These are phyloP conservation scores for Thymelicus acteon DNA, from an alignment of 2,888 invertebrate genomes.

Conservation along the genomic window DNA sequence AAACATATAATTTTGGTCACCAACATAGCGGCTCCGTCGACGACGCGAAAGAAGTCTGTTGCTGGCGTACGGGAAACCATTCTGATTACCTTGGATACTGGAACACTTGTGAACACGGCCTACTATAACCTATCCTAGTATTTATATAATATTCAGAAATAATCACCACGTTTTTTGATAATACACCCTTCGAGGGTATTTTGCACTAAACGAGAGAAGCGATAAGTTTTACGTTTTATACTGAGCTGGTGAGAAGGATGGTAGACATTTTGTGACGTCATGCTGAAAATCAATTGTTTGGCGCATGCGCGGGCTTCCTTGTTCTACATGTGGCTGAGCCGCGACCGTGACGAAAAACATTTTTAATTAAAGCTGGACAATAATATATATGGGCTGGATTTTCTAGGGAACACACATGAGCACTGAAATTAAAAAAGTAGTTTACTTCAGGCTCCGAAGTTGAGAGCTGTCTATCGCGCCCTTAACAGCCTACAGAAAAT, in stretches of 20 bases:
- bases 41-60: conserved; percentile 48
- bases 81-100: conserved; percentile 15
- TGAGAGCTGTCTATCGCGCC: not conserved
- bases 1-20: conserved; percentile 69
- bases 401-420: no score
- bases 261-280: conserved; percentile 82
- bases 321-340: conserved; percentile 66
- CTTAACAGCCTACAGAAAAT: conserved; percentile 57
- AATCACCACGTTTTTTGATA: conserved; percentile 18
- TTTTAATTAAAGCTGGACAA: conserved; percentile 39
- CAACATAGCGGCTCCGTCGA: conserved; percentile 43
- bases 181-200: conserved; percentile 45
- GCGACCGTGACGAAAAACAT: conserved; percentile 59
- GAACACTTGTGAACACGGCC: conserved; percentile 9
- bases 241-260: conserved; percentile 61
- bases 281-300: conserved; percentile 71
- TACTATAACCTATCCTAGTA: not conserved
- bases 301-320: conserved; percentile 75
- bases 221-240: conserved; percentile 68
- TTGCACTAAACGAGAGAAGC: conserved; percentile 54
- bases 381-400: conserved; percentile 45
- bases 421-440: no score
- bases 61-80: conserved; percentile 16
- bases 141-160: not conserved
- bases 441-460: not conserved